phyloP scores from a whole-genome alignment of 2,797 vertebrate genomes.

The Huso huso region DNA sequence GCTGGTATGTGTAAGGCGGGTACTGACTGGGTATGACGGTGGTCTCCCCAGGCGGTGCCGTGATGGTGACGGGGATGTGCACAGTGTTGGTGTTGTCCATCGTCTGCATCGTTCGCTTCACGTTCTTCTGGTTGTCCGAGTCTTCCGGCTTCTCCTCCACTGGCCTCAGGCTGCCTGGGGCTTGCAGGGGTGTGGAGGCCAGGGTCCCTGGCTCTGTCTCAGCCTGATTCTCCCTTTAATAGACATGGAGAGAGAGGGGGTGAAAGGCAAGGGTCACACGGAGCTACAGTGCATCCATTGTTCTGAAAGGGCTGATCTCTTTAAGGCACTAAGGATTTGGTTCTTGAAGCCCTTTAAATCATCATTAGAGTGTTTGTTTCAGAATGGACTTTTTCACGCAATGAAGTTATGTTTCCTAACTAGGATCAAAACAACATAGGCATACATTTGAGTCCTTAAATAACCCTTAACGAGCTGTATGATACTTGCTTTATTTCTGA shows the following conservation, averaged over 20 bases:
- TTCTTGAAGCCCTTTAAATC: too few relatives aligned
- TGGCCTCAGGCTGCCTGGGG: slow-evolving; percentile 53
- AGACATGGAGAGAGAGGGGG: rapidly evolving
- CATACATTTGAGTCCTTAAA: too few relatives aligned
- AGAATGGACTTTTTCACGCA: too few relatives aligned
- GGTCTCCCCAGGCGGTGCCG: slow-evolving; percentile 69
- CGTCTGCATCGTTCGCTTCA: slow-evolving; percentile 63
- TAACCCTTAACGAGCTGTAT: too few relatives aligned
- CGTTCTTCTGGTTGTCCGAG: slow-evolving; percentile 82
- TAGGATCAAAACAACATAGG: too few relatives aligned
- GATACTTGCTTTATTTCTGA: too few relatives aligned
- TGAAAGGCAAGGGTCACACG: rapidly evolving
- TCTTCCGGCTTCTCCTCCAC: slow-evolving; percentile 71
- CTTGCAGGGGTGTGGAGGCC: slow-evolving; percentile 53
- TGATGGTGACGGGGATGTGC: slow-evolving; percentile 72
- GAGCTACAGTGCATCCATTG: background rate
- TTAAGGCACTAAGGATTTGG: too few relatives aligned
- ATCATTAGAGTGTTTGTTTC: too few relatives aligned
- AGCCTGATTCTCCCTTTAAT: slow-evolving; percentile 62
- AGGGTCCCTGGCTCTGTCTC: slow-evolving; percentile 58
- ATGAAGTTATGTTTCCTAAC: too few relatives aligned
- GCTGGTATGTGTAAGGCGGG: too few relatives aligned
- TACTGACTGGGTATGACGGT: slow-evolving; percentile 70
- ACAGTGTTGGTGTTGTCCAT: slow-evolving; percentile 53
- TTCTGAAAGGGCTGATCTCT: background rate